These are phyloP conservation scores for Drosophila orena DNA, from an alignment of 1,140 invertebrate genomes.

Conservation along the genomic window DNA sequence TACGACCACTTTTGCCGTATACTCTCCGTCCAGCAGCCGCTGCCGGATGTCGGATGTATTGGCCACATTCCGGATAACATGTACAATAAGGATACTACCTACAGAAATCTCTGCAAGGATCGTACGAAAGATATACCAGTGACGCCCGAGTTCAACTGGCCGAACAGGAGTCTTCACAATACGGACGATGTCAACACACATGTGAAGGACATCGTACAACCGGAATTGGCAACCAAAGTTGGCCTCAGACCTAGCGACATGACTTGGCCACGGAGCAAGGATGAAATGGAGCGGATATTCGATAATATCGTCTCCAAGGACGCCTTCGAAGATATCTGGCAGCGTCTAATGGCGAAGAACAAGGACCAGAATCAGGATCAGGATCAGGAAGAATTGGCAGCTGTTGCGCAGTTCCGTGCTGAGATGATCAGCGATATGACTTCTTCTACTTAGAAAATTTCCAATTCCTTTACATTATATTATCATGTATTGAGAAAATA, in stretches of 20 bases:
- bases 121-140: conserved; percentile 28
- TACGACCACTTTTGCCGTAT: conserved; percentile 61
- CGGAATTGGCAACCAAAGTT: conserved; percentile 27
- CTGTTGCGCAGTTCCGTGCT: conserved; percentile 53
- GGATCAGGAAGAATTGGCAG: conserved; percentile 24
- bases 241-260: conserved; percentile 58
- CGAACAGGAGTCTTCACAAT: neutral
- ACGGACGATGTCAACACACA: conserved; percentile 24
- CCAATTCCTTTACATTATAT: neutral
- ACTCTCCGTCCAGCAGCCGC: conserved; percentile 42
- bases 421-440: conserved; percentile 5
- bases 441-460: neutral
- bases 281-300: conserved; percentile 56
- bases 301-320: conserved; percentile 30
- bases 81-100: conserved; percentile 66
- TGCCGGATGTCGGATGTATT: conserved; percentile 50
- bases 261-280: conserved; percentile 33
- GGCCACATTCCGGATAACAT: conserved; percentile 26
- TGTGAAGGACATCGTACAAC: conserved; percentile 49
- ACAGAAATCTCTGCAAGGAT: conserved; percentile 59
- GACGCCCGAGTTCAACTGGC: neutral
- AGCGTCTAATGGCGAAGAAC: conserved; percentile 17
- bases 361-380: conserved; percentile 9
- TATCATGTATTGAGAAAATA: no score
- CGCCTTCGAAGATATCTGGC: conserved; percentile 54